A percentile compares a stretch with the other conserved stretches of the same genome.
Evolutionary conservation across 2,888 invertebrate genomes (phyloP).

Genomic region (Drosophila ustulata): DNA sequence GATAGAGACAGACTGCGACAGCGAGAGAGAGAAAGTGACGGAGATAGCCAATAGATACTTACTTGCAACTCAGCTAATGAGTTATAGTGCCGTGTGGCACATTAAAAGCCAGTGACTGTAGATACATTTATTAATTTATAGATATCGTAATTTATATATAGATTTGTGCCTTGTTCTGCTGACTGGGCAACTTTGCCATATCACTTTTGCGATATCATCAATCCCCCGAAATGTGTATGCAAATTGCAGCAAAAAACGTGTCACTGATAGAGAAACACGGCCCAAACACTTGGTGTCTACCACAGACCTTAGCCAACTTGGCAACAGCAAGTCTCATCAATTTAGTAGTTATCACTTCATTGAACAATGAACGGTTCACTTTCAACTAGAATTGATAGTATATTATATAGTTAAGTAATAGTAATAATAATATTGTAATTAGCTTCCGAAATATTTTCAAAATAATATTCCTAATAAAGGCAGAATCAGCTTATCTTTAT

Average conservation of each 20-base stretch:
- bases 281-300: conserved; percentile 53
- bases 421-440: too few relatives aligned
- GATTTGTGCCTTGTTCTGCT: conserved; percentile 44
- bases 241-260: conserved; percentile 62
- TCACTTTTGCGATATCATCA: conserved; percentile 48
- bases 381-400: too few relatives aligned
- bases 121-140: conserved; percentile 15
- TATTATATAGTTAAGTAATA: too few relatives aligned
- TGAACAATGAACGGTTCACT: too few relatives aligned
- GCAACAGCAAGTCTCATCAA: conserved; percentile 17
- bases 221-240: conserved; percentile 39
- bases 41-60: background rate
- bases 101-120: conserved; percentile 3
- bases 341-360: background rate
- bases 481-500: conserved; percentile 2
- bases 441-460: too few relatives aligned
- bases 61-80: conserved; percentile 10
- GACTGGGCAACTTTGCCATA: conserved; percentile 49
- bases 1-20: background rate
- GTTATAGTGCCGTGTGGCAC: conserved; percentile 65
- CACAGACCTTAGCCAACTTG: conserved; percentile 14
- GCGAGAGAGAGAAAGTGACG: background rate
- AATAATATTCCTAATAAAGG: too few relatives aligned
- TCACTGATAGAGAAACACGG: conserved; percentile 47
- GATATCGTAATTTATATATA: conserved; percentile 25